These are phyloP conservation scores for Cyprinodon tularosa DNA, from an alignment of 2,113 vertebrate species.

Conservation along the genomic window DNA sequence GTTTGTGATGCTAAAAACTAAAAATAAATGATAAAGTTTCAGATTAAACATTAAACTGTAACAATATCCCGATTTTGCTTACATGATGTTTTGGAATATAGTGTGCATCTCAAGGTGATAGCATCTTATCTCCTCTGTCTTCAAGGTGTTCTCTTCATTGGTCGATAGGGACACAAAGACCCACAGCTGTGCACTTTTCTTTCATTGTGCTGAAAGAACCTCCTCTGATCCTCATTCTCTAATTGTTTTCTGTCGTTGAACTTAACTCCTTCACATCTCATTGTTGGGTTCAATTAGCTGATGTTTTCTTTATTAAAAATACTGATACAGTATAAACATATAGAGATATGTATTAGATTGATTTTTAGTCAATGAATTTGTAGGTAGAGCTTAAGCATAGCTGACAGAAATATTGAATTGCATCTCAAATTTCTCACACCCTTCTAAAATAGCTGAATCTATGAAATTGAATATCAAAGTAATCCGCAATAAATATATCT, in stretches of 20 bases:
- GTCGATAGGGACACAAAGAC: slow-evolving; percentile 52
- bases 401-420: no score
- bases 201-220: slow-evolving; percentile 19
- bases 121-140: slow-evolving; percentile 73
- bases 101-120: slow-evolving; percentile 72
- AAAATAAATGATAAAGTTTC: slow-evolving; percentile 31
- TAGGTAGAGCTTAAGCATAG: no score
- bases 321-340: no score
- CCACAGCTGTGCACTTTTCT: slow-evolving; percentile 13
- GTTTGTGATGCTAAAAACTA: slow-evolving; percentile 31
- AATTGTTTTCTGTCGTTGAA: not conserved
- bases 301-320: no score
- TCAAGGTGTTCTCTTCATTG: slow-evolving; percentile 68
- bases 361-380: no score
- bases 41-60: slow-evolving; percentile 25
- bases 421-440: no score
- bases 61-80: not conserved
- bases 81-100: slow-evolving; percentile 43
- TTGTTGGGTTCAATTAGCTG: not conserved
- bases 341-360: no score
- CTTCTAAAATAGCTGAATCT: no score
- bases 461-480: no score
- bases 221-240: slow-evolving; percentile 7
- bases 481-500: no score
- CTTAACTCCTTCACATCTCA: not conserved